phyloP scores from a whole-genome alignment of 1,140 invertebrate species.

The Tigriopus japonicus region DNA sequence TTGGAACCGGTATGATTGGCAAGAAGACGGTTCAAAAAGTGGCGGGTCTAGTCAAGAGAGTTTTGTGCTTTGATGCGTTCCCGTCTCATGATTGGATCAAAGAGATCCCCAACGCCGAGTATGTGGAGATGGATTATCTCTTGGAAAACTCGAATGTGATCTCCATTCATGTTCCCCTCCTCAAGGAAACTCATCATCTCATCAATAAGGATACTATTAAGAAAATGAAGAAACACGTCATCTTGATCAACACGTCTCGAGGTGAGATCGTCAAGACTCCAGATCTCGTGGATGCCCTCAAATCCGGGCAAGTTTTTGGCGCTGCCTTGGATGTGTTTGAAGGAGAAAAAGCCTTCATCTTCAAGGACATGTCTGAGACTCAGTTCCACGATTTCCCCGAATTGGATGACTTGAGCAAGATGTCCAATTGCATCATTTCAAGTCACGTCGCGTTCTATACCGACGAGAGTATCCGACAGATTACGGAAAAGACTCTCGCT shows the following conservation, averaged over 20 bases:
- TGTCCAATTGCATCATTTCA: slow-evolving; percentile 13
- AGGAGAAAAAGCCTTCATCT: slow-evolving; percentile 13
- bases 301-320: neutral
- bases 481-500: slow-evolving; percentile 9
- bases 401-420: slow-evolving; percentile 1
- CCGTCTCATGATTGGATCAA: slow-evolving; percentile 13
- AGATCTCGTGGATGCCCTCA: slow-evolving; percentile 2
- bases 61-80: slow-evolving; percentile 11
- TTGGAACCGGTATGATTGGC: slow-evolving; percentile 6
- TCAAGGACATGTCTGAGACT: slow-evolving; percentile 9
- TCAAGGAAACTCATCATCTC: slow-evolving; percentile 8
- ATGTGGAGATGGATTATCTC: slow-evolving; percentile 4
- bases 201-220: slow-evolving; percentile 10
- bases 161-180: slow-evolving; percentile 13
- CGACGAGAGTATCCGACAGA: slow-evolving; percentile 11
- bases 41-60: slow-evolving; percentile 2
- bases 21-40: slow-evolving; percentile 13
- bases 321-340: slow-evolving; percentile 1
- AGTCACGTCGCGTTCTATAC: slow-evolving; percentile 14
- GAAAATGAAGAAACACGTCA: slow-evolving; percentile 12
- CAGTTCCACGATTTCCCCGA: slow-evolving; percentile 8
- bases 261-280: slow-evolving; percentile 2
- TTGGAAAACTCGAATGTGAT: slow-evolving; percentile 6
- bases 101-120: slow-evolving; percentile 1
- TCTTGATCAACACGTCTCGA: slow-evolving; percentile 8